Evolutionary conservation across 2,113 vertebrate genomes (phyloP).

Genomic region (Antigone vipio): DNA sequence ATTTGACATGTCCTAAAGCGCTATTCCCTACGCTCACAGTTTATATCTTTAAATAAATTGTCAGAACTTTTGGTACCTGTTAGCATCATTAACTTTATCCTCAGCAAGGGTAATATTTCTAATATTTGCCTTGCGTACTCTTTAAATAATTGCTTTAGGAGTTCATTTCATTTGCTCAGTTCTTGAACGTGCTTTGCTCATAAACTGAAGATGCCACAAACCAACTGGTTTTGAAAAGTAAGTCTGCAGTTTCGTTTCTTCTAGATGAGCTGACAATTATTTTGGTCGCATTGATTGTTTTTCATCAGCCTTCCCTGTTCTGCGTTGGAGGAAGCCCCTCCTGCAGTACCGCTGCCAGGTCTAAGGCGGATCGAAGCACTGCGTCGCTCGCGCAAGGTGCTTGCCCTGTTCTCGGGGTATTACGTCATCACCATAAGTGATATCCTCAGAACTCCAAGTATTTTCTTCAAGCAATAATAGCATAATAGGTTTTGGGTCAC

Average conservation of each 20-base stretch:
- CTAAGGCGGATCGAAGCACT: rapidly evolving
- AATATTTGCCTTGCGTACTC: background rate
- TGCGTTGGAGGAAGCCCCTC: no score
- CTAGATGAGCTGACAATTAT: background rate
- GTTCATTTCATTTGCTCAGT: background rate
- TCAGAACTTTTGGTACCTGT: background rate
- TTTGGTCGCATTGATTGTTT: rapidly evolving
- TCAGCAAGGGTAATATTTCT: background rate
- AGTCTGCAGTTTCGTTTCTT: background rate
- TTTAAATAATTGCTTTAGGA: background rate
- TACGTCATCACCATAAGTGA: background rate
- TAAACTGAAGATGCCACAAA: background rate
- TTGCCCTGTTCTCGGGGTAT: no score
- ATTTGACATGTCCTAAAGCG: background rate
- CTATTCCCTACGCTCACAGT: background rate
- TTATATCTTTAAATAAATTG: background rate
- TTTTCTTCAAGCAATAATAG: background rate
- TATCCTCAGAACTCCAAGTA: background rate
- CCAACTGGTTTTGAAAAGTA: background rate
- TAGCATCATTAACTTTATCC: background rate
- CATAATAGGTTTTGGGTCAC: background rate
- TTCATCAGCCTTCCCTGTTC: background rate
- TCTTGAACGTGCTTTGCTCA: rapidly evolving
- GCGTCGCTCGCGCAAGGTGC: rapidly evolving
- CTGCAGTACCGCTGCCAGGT: no score